These are phyloP conservation scores for Colostygia pectinataria DNA, from an alignment of 2,888 invertebrate species.

Conservation along the genomic window DNA sequence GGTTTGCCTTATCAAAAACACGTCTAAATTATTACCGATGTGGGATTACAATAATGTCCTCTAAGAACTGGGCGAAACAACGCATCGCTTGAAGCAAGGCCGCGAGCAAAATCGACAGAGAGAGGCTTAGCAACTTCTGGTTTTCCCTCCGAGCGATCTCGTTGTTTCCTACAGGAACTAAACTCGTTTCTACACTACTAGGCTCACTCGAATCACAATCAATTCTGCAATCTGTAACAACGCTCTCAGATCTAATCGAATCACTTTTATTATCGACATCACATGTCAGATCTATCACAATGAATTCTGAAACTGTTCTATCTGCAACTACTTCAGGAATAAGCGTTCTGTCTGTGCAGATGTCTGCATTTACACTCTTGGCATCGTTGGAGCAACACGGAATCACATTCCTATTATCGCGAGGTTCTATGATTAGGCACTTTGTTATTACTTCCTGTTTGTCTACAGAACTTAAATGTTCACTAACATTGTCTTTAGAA, in stretches of 20 bases:
- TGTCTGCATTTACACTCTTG: constrained; percentile 49
- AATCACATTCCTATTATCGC: constrained; percentile 74
- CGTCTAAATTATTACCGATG: constrained; percentile 61
- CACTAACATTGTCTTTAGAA: constrained; percentile 43
- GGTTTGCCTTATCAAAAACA: constrained; percentile 20
- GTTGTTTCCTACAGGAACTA: constrained; percentile 75
- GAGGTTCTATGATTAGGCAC: constrained; percentile 75
- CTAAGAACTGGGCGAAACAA: constrained; percentile 84
- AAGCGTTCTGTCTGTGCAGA: constrained; percentile 45
- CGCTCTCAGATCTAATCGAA: constrained; percentile 44
- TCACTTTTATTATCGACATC: constrained; percentile 58
- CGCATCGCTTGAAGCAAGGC: constrained; percentile 85
- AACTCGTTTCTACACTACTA: constrained; percentile 50
- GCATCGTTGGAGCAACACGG: constrained; percentile 71
- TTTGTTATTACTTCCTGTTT: constrained; percentile 61
- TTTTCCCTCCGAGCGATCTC: constrained; percentile 70
- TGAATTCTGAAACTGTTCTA: constrained; percentile 55
- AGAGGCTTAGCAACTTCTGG: constrained; percentile 82
- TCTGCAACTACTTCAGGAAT: constrained; percentile 33
- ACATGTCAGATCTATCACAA: constrained; percentile 76
- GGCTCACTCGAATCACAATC: constrained; percentile 44
- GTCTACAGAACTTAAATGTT: constrained; percentile 29
- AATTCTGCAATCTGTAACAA: constrained; percentile 54
- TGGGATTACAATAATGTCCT: constrained; percentile 81
- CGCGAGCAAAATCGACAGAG: constrained; percentile 83